phyloP scores from a whole-genome alignment of 2,797 vertebrate species.

The Graptemys geographica region DNA sequence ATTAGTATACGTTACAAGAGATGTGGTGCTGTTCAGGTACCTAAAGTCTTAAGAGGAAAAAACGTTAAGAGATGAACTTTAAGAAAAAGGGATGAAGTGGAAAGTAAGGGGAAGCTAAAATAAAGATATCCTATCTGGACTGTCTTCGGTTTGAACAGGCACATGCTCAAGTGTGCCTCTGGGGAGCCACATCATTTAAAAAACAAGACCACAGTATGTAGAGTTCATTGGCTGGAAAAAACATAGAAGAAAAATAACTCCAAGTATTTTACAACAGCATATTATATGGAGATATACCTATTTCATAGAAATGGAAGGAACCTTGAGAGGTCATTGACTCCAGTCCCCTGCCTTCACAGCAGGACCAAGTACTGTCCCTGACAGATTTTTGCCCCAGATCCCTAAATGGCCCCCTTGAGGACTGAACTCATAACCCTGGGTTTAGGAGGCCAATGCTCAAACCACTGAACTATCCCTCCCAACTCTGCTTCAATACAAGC shows the following conservation, averaged over 20 bases:
- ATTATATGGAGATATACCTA: too few relatives aligned
- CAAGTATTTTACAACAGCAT: too few relatives aligned
- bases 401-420: too few relatives aligned
- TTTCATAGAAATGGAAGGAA: too few relatives aligned
- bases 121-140: not conserved
- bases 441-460: too few relatives aligned
- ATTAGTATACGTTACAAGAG: not conserved
- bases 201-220: not conserved
- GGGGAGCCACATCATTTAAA: not conserved
- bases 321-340: too few relatives aligned
- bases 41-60: not conserved
- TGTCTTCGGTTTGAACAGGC: not conserved
- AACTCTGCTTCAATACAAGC: not conserved
- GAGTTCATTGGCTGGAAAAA: not conserved
- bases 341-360: too few relatives aligned
- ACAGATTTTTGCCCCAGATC: too few relatives aligned
- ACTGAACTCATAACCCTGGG: too few relatives aligned
- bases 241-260: not conserved
- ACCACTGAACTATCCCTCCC: too few relatives aligned
- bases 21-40: not conserved
- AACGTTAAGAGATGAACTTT: not conserved
- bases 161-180: not conserved
- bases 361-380: too few relatives aligned
- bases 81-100: not conserved
- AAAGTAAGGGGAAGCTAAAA: not conserved